Base-by-base conservation (phyloP, 2,888 invertebrate species). In the Podotricha telesiphe region DNA sequence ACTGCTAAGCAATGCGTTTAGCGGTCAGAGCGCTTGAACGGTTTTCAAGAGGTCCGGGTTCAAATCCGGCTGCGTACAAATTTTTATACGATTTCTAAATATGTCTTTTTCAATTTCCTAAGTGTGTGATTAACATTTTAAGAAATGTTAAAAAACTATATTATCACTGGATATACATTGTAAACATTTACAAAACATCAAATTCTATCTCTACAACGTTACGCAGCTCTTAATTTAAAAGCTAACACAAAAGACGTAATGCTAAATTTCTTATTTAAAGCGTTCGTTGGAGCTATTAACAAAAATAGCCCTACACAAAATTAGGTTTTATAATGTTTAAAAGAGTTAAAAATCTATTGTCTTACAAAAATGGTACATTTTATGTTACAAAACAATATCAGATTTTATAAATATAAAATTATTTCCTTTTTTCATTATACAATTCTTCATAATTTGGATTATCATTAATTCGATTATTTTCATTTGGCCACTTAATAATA, bases 401-500 rank as follows among this genome's bases (percentile, higher is more conserved):
- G 56, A n/a, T 7, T 47, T n/a, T 28, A 40, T 7, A 64, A 51
- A 17, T 13, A 53, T n/a, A n/a, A n/a, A n/a, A n/a, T n/a, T n/a
- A n/a, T n/a, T n/a, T n/a, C n/a, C n/a, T n/a, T n/a, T n/a, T n/a
- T n/a, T n/a, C n/a, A n/a, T n/a, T n/a, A n/a, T n/a, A n/a, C n/a
- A n/a, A n/a, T n/a, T n/a, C n/a, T n/a, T n/a, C n/a, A n/a, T n/a
- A n/a, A n/a, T n/a, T n/a, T n/a, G n/a, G n/a, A n/a, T n/a, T n/a
- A 28, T 42, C 34, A 48, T 56, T 42, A 37, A 51, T 45, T 28
- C 37, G 13, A 45, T 47, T 37, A n/a, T 45, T 11, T 70, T 73
- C 70, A 73, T 73, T 72, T 72, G 72, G 72, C 65, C 63, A 72
- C 61, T 65, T 70, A 69, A 48, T 40, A 42, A 40, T 50, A 63